Percentiles rank a stretch among this genome's conserved stretches.
Evolutionary conservation across 2,797 vertebrate genomes (phyloP).

Genomic region (Anguilla megastoma): DNA sequence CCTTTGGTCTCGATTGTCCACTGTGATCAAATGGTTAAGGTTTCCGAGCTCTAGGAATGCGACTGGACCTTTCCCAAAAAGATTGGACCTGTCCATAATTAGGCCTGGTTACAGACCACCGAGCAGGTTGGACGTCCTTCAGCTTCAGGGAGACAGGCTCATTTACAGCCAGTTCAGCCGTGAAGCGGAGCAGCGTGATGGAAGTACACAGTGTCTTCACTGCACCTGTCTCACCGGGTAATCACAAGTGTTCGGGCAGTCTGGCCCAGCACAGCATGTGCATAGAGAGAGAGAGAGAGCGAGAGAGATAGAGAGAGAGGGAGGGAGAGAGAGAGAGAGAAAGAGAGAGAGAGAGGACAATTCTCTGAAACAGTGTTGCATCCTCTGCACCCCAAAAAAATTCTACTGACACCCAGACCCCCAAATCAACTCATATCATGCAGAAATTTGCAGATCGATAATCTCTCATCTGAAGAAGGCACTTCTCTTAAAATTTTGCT

Average conservation of each 20-base stretch:
- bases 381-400: constrained; percentile 11
- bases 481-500: background rate
- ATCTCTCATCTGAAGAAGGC: background rate
- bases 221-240: background rate
- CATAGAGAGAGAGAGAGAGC: background rate
- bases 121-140: background rate
- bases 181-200: background rate
- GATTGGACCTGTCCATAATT: background rate
- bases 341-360: background rate
- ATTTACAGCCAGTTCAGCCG: background rate
- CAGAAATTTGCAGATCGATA: constrained; percentile 1
- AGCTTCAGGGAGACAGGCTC: background rate
- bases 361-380: constrained; percentile 8
- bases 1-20: background rate
- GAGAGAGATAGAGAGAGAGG: background rate
- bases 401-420: constrained; percentile 1
- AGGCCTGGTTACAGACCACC: background rate
- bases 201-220: background rate
- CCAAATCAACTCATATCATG: background rate
- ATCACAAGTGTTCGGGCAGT: background rate
- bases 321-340: background rate
- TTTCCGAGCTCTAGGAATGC: background rate
- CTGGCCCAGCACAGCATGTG: constrained; percentile 7
- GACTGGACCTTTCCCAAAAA: background rate
- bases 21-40: background rate